phyloP scores from a whole-genome alignment of 2,888 invertebrate genomes.

The Drosophila atripex region DNA sequence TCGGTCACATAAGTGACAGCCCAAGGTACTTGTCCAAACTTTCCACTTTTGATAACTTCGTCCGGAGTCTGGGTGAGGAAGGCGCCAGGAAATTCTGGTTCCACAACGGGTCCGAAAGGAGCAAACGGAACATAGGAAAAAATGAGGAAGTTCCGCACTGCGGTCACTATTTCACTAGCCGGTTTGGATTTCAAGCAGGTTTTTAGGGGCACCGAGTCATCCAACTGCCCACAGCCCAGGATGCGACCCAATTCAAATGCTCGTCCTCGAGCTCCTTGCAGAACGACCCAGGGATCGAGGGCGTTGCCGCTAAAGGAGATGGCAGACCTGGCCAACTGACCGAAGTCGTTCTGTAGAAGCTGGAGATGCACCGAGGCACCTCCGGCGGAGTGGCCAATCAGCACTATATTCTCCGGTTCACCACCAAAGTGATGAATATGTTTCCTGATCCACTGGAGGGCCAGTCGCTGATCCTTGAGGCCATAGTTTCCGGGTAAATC shows the following conservation, averaged over 20 bases:
- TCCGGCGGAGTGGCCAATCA: constrained; percentile 90
- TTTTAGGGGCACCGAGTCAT: constrained; percentile 85
- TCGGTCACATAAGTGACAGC: constrained; percentile 88
- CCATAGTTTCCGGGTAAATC: constrained; percentile 84
- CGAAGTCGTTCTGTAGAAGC: constrained; percentile 86
- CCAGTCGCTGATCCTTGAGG: constrained; percentile 63
- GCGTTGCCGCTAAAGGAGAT: constrained; percentile 88
- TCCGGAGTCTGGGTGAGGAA: constrained; percentile 88
- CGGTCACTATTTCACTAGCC: constrained; percentile 86
- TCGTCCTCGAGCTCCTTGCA: constrained; percentile 85
- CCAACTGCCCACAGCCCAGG: constrained; percentile 87
- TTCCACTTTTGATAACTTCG: constrained; percentile 86
- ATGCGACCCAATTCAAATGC: constrained; percentile 86
- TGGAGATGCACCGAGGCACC: constrained; percentile 91
- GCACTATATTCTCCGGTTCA: constrained; percentile 86
- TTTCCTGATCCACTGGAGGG: constrained; percentile 50
- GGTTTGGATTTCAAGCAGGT: constrained; percentile 87
- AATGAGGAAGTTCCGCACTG: constrained; percentile 81
- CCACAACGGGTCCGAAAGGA: constrained; percentile 90
- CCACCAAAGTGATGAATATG: constrained; percentile 82
- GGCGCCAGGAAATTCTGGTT: constrained; percentile 85
- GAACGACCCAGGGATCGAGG: constrained; percentile 87
- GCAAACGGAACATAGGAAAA: constrained; percentile 88
- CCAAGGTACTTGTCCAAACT: constrained; percentile 88
- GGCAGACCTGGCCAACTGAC: constrained; percentile 55